Evolutionary conservation across 2,888 invertebrate genomes (phyloP).

Genomic region (Apocheima hispidaria): DNA sequence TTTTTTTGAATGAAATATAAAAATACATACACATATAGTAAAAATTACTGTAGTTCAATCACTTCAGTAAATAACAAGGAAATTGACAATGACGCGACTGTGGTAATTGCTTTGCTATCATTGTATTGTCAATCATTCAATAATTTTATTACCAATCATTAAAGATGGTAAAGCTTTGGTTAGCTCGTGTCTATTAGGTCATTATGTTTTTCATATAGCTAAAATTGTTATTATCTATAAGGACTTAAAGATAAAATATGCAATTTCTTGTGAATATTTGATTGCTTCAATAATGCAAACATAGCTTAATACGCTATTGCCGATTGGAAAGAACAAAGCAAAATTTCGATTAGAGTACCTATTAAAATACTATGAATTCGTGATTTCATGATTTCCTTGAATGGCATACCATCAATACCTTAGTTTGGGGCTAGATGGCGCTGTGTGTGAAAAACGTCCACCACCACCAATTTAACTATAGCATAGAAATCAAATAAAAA

Average conservation of each 20-base stretch:
- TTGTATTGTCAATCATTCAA: slow-evolving; percentile 35
- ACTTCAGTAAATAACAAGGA: background rate
- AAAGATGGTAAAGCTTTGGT: slow-evolving; percentile 9
- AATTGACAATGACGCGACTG: slow-evolving; percentile 10
- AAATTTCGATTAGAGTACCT: too few relatives aligned
- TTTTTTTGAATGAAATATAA: too few relatives aligned
- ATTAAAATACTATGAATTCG: too few relatives aligned
- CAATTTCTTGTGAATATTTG: background rate
- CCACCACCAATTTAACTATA: too few relatives aligned
- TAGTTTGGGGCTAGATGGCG: too few relatives aligned
- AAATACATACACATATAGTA: too few relatives aligned
- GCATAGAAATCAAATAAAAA: too few relatives aligned
- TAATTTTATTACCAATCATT: slow-evolving; percentile 25
- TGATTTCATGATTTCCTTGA: too few relatives aligned
- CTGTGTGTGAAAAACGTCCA: too few relatives aligned
- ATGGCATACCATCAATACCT: too few relatives aligned
- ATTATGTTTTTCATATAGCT: slow-evolving; percentile 2
- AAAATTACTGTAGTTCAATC: too few relatives aligned
- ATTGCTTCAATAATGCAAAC: background rate
- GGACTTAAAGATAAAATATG: background rate
- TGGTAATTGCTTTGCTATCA: slow-evolving; percentile 19
- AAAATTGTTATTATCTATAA: background rate
- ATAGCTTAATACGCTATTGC: background rate
- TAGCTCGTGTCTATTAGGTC: slow-evolving; percentile 11
- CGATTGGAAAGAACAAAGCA: too few relatives aligned